Percentiles rank a stretch among this genome's conserved stretches.
Evolutionary conservation across 2,888 invertebrate species (phyloP).

Genomic region (Hemistola chrysoprasaria): DNA sequence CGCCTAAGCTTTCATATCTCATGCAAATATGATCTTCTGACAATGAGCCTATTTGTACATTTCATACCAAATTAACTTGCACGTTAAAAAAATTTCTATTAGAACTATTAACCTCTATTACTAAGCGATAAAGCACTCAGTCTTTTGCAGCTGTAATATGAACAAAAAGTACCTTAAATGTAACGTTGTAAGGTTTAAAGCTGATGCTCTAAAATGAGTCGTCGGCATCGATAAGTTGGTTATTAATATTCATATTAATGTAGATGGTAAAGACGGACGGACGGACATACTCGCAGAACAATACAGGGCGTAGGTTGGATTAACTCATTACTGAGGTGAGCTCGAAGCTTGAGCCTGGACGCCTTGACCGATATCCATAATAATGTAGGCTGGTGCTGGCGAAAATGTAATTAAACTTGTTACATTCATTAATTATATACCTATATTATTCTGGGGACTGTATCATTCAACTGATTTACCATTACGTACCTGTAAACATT

Average conservation of each 20-base stretch:
- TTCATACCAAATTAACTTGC: constrained; percentile 22
- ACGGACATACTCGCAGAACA: constrained; percentile 72
- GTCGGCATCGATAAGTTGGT: constrained; percentile 29
- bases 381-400: constrained; percentile 41
- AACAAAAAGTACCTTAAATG: not conserved
- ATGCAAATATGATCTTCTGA: constrained; percentile 75
- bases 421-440: constrained; percentile 19
- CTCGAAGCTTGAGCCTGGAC: constrained; percentile 48
- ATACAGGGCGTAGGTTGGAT: constrained; percentile 75
- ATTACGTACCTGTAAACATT: too few relatives aligned
- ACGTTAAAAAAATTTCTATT: not conserved
- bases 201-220: constrained; percentile 9
- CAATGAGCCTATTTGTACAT: constrained; percentile 72
- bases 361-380: constrained; percentile 77
- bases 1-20: constrained; percentile 72
- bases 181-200: constrained; percentile 22
- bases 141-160: not conserved
- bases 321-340: constrained; percentile 69
- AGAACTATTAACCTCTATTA: constrained; percentile 22
- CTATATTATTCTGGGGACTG: constrained; percentile 11
- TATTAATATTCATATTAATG: constrained; percentile 65
- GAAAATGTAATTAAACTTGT: constrained; percentile 32
- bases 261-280: constrained; percentile 63
- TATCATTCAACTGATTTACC: constrained; percentile 7
- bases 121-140: not conserved